Conservation (phyloP, 2,797 vertebrate genomes). For the Dendrocincla fuliginosa region DNA sequence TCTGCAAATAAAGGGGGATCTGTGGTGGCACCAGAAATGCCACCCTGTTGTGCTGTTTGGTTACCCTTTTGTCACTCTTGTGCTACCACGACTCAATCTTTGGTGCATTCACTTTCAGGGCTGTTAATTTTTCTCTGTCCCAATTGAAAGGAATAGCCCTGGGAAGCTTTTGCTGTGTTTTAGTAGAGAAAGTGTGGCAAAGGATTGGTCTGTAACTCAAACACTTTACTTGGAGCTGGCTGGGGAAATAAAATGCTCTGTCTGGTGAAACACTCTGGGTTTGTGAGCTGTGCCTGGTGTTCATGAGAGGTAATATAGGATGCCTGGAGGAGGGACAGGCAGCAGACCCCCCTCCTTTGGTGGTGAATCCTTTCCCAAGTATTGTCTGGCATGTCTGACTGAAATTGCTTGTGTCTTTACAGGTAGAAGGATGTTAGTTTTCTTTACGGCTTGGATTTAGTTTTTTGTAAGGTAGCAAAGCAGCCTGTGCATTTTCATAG, state of each 20-base stretch:
- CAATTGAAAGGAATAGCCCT: background rate
- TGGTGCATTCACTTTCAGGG: background rate
- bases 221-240: slow-evolving; percentile 36
- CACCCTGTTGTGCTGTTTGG: background rate
- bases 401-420: background rate
- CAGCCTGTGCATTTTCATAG: accelerated
- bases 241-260: slow-evolving; percentile 39
- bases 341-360: background rate
- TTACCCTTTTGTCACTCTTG: background rate
- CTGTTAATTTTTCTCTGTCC: background rate
- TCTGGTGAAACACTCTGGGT: background rate
- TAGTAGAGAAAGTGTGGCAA: slow-evolving; percentile 38
- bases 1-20: background rate
- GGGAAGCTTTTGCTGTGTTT: slow-evolving; percentile 28
- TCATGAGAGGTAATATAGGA: background rate
- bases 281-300: slow-evolving; percentile 55
- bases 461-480: background rate
- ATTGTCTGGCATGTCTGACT: accelerated
- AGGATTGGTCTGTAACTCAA: slow-evolving; percentile 41
- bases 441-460: background rate
- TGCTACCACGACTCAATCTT: background rate
- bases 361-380: background rate
- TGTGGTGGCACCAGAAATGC: background rate
- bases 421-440: background rate
- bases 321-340: background rate